Percentiles rank a stretch among this genome's conserved stretches.
Evolutionary conservation across 2,797 vertebrate species (phyloP).

Genomic region (Loris lydekkerianus): DNA sequence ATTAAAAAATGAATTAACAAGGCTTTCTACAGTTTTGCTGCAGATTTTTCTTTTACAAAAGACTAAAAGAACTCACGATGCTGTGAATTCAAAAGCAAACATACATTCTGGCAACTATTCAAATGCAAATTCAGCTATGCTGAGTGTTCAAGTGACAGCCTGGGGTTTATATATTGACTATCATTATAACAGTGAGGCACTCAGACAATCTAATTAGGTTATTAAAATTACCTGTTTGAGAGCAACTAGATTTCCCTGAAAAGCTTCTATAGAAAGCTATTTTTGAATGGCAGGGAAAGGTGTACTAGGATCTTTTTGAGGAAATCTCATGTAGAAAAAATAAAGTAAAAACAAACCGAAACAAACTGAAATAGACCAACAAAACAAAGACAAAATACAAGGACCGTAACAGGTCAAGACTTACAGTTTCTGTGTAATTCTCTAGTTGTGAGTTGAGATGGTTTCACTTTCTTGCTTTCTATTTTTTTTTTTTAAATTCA

Average conservation of each 20-base stretch:
- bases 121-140: conserved; percentile 72
- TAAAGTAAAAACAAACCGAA: conserved; percentile 29
- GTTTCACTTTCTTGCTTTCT: neutral
- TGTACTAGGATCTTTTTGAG: conserved; percentile 19
- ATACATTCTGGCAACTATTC: conserved; percentile 69
- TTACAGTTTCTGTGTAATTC: neutral
- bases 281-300: conserved; percentile 68
- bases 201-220: conserved; percentile 83
- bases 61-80: conserved; percentile 77
- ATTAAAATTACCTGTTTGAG: conserved; percentile 82
- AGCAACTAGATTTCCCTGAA: conserved; percentile 71
- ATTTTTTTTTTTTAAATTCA: too few relatives aligned
- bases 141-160: conserved; percentile 71
- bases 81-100: conserved; percentile 72
- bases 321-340: conserved; percentile 13
- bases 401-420: neutral
- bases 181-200: conserved; percentile 72
- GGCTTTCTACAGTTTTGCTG: conserved; percentile 81
- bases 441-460: conserved; percentile 4
- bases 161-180: conserved; percentile 73
- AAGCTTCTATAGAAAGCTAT: conserved; percentile 68
- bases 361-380: conserved; percentile 31
- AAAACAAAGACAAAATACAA: neutral
- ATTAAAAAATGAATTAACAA: conserved; percentile 87
- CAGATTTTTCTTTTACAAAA: conserved; percentile 80